phyloP scores from a whole-genome alignment of 2,888 invertebrate genomes.

The Zhuqinia jingwanae region DNA sequence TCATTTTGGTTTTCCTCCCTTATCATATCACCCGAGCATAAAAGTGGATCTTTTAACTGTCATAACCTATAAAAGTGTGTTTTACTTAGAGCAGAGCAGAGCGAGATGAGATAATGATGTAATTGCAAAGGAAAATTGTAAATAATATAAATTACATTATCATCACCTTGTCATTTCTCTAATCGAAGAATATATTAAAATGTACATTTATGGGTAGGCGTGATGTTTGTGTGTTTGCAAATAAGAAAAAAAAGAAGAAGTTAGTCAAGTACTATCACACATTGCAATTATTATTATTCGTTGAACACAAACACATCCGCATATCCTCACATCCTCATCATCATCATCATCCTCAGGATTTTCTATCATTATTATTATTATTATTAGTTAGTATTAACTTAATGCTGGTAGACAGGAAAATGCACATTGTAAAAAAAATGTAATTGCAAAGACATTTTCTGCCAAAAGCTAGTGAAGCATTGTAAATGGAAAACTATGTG shows the following conservation, averaged over 20 bases:
- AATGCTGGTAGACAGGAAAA: neutral
- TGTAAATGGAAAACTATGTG: neutral
- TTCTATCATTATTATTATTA: no score
- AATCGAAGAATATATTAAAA: conserved; percentile 29
- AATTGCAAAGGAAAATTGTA: no score
- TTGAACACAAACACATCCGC: neutral
- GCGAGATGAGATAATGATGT: no score
- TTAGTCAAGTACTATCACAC: neutral
- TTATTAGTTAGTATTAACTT: neutral
- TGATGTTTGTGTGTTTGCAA: neutral
- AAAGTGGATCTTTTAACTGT: no score
- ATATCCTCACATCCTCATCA: conserved; percentile 8
- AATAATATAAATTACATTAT: neutral
- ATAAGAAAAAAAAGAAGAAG: no score
- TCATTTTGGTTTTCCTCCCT: no score
- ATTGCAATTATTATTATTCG: neutral
- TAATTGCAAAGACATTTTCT: conserved; percentile 6
- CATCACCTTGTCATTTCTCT: neutral
- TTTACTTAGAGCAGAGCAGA: no score
- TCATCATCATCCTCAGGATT: no score
- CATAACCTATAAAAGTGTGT: no score
- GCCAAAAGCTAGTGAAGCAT: conserved; percentile 31
- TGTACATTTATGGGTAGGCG: conserved; percentile 25
- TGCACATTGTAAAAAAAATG: neutral
- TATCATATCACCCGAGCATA: no score